Evolutionary conservation across 2,888 invertebrate genomes (phyloP), one percentile per base, ranked within the genome.

Genomic region (Danaus chrysippus): DNA sequence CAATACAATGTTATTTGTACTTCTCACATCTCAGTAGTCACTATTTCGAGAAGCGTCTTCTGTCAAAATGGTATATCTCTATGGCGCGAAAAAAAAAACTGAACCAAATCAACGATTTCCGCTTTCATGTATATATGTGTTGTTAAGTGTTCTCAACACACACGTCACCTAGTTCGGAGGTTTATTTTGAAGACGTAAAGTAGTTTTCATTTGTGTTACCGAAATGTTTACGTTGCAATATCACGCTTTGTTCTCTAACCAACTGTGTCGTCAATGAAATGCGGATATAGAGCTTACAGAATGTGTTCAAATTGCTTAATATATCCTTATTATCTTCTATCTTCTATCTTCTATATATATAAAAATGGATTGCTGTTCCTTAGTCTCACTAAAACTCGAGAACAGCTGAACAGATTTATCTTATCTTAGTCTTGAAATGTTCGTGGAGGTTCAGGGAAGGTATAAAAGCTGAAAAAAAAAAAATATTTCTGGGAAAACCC

Each of bases 141-240:
- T 17, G 42, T 56, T 61, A 59, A 66, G 66, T 59, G 62, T 62
- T 57, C 59, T 60, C 59, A 56, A 42, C 53, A 52, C 43, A 61
- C 68, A 68, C 64, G 64, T 66, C 64, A 59, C 61, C 68, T 63
- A 68, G 58, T 65, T 64, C 42, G 52, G n/a, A 63, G 52, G 69
- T 69, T 70, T 69, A 67, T 71, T 69, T 68, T 67, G 57, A 58
- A 60, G 58, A 62, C 64, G 55, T 65, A 65, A 61, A 63, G 68
- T 65, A 56, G 58, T 56, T 56, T 59, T 58, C 56, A 43, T 43
- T 57, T 58, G 54, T 19, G n/a, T 54, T 61, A 52, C 54, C 42
- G 52, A 61, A 67, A 62, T 64, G 64, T 66, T 62, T 65, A 65
- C 58, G 59, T 44, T 58, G 55, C 54, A 63, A 64, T 62, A 58